phyloP scores from a whole-genome alignment of 2,113 vertebrate genomes.

The Morphnarchus princeps region DNA sequence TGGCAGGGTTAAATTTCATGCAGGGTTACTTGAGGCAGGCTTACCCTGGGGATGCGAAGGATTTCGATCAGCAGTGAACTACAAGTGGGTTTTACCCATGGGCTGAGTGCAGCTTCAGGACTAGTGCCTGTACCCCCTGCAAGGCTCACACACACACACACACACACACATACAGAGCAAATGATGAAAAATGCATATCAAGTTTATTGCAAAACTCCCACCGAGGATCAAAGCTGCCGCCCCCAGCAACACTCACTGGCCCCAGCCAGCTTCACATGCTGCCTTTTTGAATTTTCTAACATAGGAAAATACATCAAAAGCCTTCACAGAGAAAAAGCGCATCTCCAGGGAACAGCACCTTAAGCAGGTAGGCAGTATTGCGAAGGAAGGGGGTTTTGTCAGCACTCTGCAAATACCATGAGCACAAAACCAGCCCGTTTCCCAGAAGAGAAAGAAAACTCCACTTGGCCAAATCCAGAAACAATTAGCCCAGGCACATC shows the following conservation, averaged over 20 bases:
- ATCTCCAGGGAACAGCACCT: background rate
- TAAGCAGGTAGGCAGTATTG: background rate
- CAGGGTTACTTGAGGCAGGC: background rate
- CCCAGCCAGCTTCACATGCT: background rate
- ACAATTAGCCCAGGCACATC: background rate
- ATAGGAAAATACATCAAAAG: conserved; percentile 21
- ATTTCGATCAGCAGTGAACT: background rate
- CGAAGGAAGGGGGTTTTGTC: background rate
- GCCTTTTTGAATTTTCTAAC: background rate
- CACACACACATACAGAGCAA: background rate
- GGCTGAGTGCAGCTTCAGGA: background rate
- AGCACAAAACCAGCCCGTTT: background rate
- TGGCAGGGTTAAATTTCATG: background rate
- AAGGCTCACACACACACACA: background rate
- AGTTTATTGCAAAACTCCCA: background rate
- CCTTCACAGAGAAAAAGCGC: background rate
- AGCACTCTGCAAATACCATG: background rate
- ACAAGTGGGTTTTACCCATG: background rate
- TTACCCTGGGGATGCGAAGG: background rate
- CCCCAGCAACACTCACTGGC: background rate
- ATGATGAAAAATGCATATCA: conserved; percentile 29
- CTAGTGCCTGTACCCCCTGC: background rate
- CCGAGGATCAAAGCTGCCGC: background rate
- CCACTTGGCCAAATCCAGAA: background rate
- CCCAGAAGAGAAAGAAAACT: background rate